phyloP scores from a whole-genome alignment of 2,888 invertebrate genomes.

The Platerodrilus igneus region DNA sequence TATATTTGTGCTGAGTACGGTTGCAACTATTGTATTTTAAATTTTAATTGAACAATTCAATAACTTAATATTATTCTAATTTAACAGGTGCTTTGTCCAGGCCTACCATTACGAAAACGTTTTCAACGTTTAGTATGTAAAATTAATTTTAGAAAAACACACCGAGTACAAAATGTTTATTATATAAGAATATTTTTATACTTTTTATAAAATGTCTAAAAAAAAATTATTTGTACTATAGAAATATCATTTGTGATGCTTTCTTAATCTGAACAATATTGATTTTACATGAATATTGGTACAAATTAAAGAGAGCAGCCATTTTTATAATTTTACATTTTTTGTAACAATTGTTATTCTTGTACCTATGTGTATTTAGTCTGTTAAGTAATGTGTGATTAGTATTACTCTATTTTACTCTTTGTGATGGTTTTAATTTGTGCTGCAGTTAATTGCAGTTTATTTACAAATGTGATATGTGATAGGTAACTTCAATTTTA shows the following conservation, averaged over 20 bases:
- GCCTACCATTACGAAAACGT: constrained; percentile 9
- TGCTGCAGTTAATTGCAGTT: too few relatives aligned
- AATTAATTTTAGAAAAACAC: too few relatives aligned
- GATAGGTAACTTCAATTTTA: too few relatives aligned
- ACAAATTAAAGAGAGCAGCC: constrained; percentile 5
- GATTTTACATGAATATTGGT: constrained; percentile 1
- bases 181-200: constrained; percentile 14
- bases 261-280: constrained; percentile 6
- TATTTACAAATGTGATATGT: too few relatives aligned
- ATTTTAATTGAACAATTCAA: not conserved
- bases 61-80: not conserved
- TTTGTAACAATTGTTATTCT: not conserved
- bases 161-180: constrained; percentile 16
- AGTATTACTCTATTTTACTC: too few relatives aligned
- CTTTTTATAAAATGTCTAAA: constrained; percentile 9
- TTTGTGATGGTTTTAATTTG: too few relatives aligned
- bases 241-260: not conserved
- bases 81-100: constrained; percentile 11
- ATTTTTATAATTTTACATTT: constrained; percentile 1
- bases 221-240: not conserved
- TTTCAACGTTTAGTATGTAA: constrained; percentile 18
- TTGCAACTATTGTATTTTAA: too few relatives aligned
- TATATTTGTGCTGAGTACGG: too few relatives aligned
- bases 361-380: too few relatives aligned
- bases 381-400: too few relatives aligned